A percentile compares a stretch with the other conserved stretches of the same genome.
phyloP scores from a whole-genome alignment of 53 echinoderm and acorn worm genomes.

The Echinarachnius parma region DNA sequence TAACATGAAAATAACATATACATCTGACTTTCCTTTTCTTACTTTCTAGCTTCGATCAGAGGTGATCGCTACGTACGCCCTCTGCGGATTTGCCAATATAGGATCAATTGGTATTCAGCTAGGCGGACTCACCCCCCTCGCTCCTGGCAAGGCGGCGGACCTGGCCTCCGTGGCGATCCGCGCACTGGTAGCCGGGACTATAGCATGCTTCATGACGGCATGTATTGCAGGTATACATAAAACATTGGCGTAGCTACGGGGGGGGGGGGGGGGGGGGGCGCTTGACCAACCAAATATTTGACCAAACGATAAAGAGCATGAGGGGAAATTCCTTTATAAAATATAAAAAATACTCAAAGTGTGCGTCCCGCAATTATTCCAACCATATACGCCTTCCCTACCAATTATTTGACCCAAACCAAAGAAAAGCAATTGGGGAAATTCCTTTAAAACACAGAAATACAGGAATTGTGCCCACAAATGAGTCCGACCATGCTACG shows the following conservation, averaged over 20 bases:
- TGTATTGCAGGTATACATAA: conserved; percentile 97
- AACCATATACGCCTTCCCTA: too few species aligned
- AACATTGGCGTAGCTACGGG: too few species aligned
- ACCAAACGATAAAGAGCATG: not conserved
- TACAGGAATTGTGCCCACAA: too few species aligned
- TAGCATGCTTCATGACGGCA: conserved; percentile 94
- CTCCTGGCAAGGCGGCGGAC: conserved; percentile 64
- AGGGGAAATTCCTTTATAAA: not conserved
- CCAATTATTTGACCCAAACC: too few species aligned
- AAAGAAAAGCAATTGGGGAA: too few species aligned
- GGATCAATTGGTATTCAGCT: conserved; percentile 80
- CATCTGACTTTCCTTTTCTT: too few species aligned
- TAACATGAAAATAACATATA: too few species aligned
- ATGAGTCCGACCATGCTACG: too few species aligned
- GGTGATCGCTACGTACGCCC: conserved; percentile 87
- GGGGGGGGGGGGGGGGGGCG: too few species aligned
- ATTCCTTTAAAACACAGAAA: too few species aligned
- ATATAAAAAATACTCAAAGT: not conserved
- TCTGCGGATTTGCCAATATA: conserved; percentile 91
- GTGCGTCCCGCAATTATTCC: not conserved
- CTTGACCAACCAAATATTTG: not conserved
- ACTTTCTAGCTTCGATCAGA: conserved; percentile 66
- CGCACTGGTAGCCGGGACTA: conserved; percentile 72
- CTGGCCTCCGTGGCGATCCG: conserved; percentile 72
- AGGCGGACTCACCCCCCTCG: conserved; percentile 82